These are phyloP conservation scores for Cephalotes varians DNA, from an alignment of 2,888 invertebrate species.

Conservation along the genomic window DNA sequence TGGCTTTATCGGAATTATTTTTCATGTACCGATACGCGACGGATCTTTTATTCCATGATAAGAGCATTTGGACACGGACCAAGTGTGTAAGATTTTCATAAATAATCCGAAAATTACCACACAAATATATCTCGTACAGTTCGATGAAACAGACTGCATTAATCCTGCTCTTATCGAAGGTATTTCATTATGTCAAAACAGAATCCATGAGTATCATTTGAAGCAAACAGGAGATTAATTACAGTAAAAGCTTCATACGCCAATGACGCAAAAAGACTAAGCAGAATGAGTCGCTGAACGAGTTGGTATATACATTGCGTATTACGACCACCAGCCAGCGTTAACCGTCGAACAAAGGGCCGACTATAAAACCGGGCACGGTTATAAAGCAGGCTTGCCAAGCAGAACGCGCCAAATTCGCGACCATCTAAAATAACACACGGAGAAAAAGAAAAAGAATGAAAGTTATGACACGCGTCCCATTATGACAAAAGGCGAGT, in stretches of 20 bases:
- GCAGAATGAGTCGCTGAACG: slow-evolving; percentile 18
- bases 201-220: not conserved
- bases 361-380: slow-evolving; percentile 63
- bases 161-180: not conserved
- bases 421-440: slow-evolving; percentile 53
- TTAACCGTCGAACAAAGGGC: slow-evolving; percentile 65
- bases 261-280: not conserved
- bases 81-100: not conserved
- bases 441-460: not conserved
- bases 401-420: slow-evolving; percentile 52
- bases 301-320: slow-evolving; percentile 25
- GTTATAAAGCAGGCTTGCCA: slow-evolving; percentile 57
- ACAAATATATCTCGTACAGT: not conserved
- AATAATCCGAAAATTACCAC: not conserved
- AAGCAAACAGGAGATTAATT: slow-evolving; percentile 32
- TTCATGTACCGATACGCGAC: not conserved
- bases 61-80: not conserved
- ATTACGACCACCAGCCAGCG: slow-evolving; percentile 47
- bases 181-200: not conserved
- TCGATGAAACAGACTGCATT: not conserved
- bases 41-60: not conserved
- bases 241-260: not conserved
- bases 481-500: not conserved
- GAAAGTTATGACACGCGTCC: not conserved
- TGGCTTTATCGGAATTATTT: slow-evolving; percentile 25